Evolutionary conservation across 2,113 vertebrate genomes (phyloP).

Genomic region (Pardalotus punctatus): DNA sequence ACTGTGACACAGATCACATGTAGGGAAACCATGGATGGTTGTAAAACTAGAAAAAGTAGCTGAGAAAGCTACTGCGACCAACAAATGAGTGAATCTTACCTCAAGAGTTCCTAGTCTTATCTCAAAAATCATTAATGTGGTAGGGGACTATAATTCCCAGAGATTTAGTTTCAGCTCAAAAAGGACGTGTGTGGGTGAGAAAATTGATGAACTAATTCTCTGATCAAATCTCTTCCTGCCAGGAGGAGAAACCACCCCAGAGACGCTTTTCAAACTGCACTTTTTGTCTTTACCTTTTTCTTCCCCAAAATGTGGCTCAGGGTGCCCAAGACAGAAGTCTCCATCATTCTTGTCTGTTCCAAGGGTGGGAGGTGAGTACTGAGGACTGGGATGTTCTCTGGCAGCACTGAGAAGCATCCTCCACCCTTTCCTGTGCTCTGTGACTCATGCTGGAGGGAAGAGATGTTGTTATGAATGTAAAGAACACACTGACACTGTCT

Average conservation of each 20-base stretch:
- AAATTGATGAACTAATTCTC: background rate
- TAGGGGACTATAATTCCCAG: background rate
- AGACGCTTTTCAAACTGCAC: fast-evolving
- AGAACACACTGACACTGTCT: background rate
- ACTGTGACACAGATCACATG: background rate
- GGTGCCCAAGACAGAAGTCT: background rate
- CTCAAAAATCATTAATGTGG: background rate
- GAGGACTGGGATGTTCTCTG: background rate
- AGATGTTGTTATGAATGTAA: background rate
- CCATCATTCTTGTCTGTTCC: background rate
- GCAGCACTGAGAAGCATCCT: background rate
- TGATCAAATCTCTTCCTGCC: background rate
- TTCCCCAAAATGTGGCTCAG: background rate
- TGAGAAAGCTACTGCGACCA: background rate
- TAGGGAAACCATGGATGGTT: background rate
- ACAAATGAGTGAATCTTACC: background rate
- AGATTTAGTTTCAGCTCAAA: background rate
- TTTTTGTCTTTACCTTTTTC: background rate
- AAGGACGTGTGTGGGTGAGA: background rate
- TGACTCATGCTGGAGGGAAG: background rate
- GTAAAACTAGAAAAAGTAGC: background rate
- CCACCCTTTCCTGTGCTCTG: background rate
- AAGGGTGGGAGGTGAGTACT: background rate
- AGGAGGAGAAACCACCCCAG: background rate
- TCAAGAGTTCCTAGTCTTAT: background rate